Conservation (phyloP, 2,797 vertebrate species). For the Catharus ustulatus region DNA sequence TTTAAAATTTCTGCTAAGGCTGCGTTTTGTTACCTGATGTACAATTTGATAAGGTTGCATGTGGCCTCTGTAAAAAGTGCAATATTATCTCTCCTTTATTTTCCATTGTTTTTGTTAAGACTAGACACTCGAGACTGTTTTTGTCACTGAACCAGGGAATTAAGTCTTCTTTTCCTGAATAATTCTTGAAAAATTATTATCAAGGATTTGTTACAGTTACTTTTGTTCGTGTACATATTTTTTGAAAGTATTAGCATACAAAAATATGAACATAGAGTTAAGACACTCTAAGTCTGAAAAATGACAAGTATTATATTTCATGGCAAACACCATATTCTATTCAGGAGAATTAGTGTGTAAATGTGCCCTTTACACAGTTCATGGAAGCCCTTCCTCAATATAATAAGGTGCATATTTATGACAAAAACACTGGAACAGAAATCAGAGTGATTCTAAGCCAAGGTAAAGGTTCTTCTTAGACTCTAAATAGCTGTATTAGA, state of each 20-base stretch:
- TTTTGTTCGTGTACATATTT: background rate
- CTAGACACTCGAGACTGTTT: background rate
- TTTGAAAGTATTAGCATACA: background rate
- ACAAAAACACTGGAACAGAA: conserved; percentile 60
- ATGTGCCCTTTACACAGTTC: background rate
- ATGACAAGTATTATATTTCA: background rate
- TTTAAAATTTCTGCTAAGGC: background rate
- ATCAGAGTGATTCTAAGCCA: conserved; percentile 70
- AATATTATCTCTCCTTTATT: background rate
- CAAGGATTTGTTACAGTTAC: background rate
- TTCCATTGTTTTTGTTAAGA: background rate
- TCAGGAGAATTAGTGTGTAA: background rate
- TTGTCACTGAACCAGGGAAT: background rate
- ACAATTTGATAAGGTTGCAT: background rate
- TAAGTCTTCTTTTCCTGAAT: background rate
- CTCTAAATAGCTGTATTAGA: conserved; percentile 68
- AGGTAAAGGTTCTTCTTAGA: conserved; percentile 76
- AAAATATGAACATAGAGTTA: background rate
- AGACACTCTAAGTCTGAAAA: background rate
- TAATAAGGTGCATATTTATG: conserved; percentile 55
- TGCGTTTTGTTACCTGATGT: background rate
- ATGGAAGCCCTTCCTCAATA: conserved; percentile 51
- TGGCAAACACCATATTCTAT: background rate
- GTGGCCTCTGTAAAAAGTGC: background rate
- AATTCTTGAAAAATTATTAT: background rate